Evolutionary conservation across 2,888 invertebrate species (phyloP).

Genomic region (Tipula vernalis): DNA sequence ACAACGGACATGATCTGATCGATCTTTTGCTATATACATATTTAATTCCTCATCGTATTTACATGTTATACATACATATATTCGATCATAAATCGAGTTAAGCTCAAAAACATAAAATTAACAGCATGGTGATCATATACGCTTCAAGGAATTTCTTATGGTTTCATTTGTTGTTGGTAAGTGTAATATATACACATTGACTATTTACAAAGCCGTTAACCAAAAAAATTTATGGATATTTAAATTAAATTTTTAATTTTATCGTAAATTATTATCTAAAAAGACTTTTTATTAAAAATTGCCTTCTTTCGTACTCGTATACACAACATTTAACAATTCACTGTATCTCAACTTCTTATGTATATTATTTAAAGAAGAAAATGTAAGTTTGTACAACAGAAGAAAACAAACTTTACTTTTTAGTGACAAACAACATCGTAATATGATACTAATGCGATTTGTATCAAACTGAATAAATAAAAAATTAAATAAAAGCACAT

Average conservation of each 20-base stretch:
- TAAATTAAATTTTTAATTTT: neutral
- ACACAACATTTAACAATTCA: neutral
- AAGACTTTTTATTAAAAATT: neutral
- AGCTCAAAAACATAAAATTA: neutral
- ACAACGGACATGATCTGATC: neutral
- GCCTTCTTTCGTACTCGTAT: neutral
- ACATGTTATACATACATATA: neutral
- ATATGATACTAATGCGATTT: slow-evolving; percentile 8
- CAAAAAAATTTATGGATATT: neutral
- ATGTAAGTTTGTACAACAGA: neutral
- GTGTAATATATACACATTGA: neutral
- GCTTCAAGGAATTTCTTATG: neutral
- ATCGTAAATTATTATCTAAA: slow-evolving; percentile 4
- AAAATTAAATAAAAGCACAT: neutral
- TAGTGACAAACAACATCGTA: slow-evolving; percentile 8
- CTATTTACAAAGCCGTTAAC: neutral
- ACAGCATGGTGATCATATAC: neutral
- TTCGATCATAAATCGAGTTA: neutral
- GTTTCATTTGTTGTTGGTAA: neutral
- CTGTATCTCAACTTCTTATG: neutral
- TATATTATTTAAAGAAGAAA: neutral
- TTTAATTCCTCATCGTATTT: neutral
- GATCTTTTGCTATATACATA: neutral
- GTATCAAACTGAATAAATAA: neutral
- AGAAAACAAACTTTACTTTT: neutral